Conservation (phyloP, 2,113 vertebrate species). For the Anguilla rostrata region DNA sequence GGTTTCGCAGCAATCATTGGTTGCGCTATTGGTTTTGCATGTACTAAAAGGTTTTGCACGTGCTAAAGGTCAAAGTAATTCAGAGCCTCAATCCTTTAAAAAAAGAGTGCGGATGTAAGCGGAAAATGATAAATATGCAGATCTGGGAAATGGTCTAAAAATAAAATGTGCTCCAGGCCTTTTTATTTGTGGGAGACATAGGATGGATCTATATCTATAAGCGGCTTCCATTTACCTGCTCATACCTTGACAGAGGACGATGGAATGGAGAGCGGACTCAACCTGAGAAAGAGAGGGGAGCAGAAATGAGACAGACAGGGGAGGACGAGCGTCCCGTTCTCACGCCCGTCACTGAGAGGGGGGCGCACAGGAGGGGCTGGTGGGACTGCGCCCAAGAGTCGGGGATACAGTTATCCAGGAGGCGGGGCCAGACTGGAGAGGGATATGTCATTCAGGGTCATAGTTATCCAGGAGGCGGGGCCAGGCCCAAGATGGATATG, state of each 20-base stretch:
- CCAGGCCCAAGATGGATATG: background rate
- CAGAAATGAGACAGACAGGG: slow-evolving; percentile 12
- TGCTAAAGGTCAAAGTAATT: no score
- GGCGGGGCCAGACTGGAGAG: background rate
- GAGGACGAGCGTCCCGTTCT: background rate
- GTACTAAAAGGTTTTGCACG: no score
- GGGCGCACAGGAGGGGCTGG: background rate
- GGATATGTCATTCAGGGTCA: background rate
- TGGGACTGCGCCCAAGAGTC: background rate
- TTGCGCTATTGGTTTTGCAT: no score
- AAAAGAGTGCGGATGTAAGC: no score
- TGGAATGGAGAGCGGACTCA: slow-evolving; percentile 77
- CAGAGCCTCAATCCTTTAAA: no score
- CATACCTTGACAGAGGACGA: slow-evolving; percentile 85
- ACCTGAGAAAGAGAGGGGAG: slow-evolving; percentile 66
- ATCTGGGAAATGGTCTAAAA: no score
- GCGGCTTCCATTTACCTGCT: slow-evolving; percentile 66
- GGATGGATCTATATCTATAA: background rate
- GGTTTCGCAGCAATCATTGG: no score
- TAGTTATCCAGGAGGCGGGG: no score
- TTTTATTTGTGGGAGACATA: background rate
- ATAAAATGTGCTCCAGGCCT: no score
- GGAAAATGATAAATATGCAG: no score
- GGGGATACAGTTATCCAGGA: background rate
- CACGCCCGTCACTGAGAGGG: background rate